Percentiles rank a stretch among this genome's conserved stretches.
Evolutionary conservation across 2,113 vertebrate species (phyloP).

Genomic region (Eulemur rufifrons): DNA sequence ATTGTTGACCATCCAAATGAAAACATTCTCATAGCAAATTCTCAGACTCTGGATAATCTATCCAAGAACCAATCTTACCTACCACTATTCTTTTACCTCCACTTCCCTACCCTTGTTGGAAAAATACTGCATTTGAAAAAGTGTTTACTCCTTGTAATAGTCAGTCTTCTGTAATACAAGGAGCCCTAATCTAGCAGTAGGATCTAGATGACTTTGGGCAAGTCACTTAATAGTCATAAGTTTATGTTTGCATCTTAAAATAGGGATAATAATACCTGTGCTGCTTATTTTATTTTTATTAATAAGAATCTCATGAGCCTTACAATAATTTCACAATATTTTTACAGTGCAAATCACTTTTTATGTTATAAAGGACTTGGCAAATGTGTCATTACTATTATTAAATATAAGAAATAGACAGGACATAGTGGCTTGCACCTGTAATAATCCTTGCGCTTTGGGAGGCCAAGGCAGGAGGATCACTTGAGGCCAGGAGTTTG

Average conservation of each 20-base stretch:
- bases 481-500: too few relatives aligned
- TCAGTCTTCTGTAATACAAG: neutral
- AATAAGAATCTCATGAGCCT: neutral
- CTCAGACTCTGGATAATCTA: neutral
- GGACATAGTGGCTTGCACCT: too few relatives aligned
- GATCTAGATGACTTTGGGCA: neutral
- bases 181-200: neutral
- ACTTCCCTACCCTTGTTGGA: neutral
- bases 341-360: neutral
- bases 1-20: neutral
- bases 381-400: neutral
- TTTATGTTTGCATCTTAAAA: slow-evolving; percentile 23
- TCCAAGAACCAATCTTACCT: neutral
- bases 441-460: too few relatives aligned
- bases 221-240: neutral
- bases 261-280: neutral
- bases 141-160: neutral
- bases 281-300: neutral
- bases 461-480: too few relatives aligned
- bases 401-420: neutral
- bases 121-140: neutral
- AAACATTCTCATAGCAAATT: neutral
- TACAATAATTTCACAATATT: neutral
- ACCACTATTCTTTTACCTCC: neutral
- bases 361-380: neutral